These are phyloP conservation scores for Polymixis lichenea DNA, from an alignment of 2,888 invertebrate species.

Conservation along the genomic window DNA sequence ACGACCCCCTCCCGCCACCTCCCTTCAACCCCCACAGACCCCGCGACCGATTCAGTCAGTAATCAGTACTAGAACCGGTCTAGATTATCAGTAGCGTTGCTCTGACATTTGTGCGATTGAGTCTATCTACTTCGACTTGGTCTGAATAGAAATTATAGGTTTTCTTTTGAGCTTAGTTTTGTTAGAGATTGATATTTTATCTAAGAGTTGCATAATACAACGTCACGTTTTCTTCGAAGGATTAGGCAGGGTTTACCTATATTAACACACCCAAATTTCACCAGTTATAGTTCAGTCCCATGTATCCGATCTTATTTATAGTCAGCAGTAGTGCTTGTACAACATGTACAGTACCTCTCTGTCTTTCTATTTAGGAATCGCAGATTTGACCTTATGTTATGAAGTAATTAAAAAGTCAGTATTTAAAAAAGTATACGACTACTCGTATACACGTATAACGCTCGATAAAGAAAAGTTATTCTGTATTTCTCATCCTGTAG, in stretches of 20 bases:
- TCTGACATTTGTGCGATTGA: constrained; percentile 37
- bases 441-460: neutral
- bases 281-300: neutral
- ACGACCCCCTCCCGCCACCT: constrained; percentile 64
- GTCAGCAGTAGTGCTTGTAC: neutral
- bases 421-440: neutral
- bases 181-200: neutral
- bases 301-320: neutral
- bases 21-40: constrained; percentile 51
- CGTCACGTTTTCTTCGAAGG: neutral
- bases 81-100: constrained; percentile 56
- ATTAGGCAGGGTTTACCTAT: too few species aligned
- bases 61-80: constrained; percentile 73
- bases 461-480: neutral
- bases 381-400: neutral
- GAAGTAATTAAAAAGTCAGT: neutral
- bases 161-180: constrained; percentile 29
- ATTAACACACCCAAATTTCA: neutral
- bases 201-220: neutral
- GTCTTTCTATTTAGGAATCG: neutral
- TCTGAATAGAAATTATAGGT: constrained; percentile 27
- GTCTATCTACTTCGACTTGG: constrained; percentile 13
- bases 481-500: neutral
- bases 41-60: constrained; percentile 69
- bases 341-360: neutral